Percentiles rank a stretch among this genome's conserved stretches.
Conservation (phyloP, 1,140 invertebrate species). For the Zaprionus kolodkinae region DNA sequence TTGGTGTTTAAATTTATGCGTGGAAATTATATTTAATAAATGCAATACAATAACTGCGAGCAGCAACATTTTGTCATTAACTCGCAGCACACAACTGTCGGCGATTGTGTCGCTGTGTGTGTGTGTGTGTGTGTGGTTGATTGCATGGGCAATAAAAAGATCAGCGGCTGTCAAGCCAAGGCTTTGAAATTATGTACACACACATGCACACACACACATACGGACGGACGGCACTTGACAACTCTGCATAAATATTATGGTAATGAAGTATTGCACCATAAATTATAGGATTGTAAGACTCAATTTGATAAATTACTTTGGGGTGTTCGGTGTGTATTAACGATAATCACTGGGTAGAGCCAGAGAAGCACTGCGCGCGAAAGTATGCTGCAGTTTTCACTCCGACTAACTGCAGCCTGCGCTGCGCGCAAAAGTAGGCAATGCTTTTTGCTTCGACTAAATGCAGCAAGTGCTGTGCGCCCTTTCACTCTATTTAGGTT, state of each 20-base stretch:
- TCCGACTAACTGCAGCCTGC: background rate
- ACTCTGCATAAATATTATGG: conserved; percentile 44
- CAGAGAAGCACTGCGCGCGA: background rate
- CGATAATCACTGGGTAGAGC: conserved; percentile 19
- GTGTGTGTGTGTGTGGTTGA: conserved; percentile 22
- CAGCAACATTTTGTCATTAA: conserved; percentile 73
- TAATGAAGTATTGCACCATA: conserved; percentile 51
- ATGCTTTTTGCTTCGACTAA: background rate
- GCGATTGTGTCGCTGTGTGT: conserved; percentile 30
- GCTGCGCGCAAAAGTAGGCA: background rate
- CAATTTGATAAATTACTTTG: conserved; percentile 40
- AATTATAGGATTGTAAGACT: conserved; percentile 48
- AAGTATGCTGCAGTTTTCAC: background rate
- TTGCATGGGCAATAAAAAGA: conserved; percentile 69
- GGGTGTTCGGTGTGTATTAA: conserved; percentile 29
- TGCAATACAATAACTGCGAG: conserved; percentile 67
- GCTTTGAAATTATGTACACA: conserved; percentile 22
- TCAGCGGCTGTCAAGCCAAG: conserved; percentile 55
- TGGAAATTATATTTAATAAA: conserved; percentile 80
- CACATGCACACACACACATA: background rate
- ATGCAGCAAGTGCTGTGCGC: background rate
- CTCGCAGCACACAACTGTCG: conserved; percentile 42
- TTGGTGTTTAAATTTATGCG: conserved; percentile 63
- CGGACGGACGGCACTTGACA: conserved; percentile 18
- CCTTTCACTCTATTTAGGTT: no score